phyloP scores from a whole-genome alignment of 2,113 vertebrate species.

The Hydrochoerus hydrochaeris region DNA sequence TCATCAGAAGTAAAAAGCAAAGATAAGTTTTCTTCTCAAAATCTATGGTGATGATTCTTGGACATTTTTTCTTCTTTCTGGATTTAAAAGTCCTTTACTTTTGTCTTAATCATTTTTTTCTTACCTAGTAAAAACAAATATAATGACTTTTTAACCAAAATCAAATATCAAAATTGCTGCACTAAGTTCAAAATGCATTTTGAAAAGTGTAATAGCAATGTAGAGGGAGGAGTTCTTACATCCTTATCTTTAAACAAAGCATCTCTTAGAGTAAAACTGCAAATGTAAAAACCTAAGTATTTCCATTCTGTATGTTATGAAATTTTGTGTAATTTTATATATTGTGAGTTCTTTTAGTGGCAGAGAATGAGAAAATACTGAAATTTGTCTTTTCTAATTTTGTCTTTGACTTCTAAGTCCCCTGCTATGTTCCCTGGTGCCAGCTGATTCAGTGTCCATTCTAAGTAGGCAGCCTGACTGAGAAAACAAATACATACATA shows the following conservation, averaged over 20 bases:
- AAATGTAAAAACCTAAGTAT: background rate
- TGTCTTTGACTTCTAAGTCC: constrained; percentile 2
- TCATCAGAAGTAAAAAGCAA: background rate
- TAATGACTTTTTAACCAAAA: background rate
- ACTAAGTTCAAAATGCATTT: background rate
- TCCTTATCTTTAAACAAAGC: background rate
- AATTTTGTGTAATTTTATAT: background rate
- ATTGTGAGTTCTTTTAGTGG: background rate
- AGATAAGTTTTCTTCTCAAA: background rate
- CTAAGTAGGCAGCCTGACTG: background rate
- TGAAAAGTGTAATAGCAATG: background rate
- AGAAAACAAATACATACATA: background rate
- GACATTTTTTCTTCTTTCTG: background rate
- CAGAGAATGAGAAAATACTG: background rate
- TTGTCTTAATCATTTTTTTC: background rate
- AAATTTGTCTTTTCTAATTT: background rate
- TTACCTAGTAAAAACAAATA: background rate
- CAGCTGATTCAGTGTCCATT: background rate
- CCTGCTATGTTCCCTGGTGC: background rate
- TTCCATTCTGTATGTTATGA: background rate
- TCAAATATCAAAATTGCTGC: background rate
- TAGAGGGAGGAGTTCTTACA: background rate
- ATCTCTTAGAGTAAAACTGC: background rate
- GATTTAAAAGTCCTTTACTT: background rate
- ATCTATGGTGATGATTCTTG: background rate